Conservation (phyloP, 2,888 invertebrate genomes). For the Brenthis ino region DNA sequence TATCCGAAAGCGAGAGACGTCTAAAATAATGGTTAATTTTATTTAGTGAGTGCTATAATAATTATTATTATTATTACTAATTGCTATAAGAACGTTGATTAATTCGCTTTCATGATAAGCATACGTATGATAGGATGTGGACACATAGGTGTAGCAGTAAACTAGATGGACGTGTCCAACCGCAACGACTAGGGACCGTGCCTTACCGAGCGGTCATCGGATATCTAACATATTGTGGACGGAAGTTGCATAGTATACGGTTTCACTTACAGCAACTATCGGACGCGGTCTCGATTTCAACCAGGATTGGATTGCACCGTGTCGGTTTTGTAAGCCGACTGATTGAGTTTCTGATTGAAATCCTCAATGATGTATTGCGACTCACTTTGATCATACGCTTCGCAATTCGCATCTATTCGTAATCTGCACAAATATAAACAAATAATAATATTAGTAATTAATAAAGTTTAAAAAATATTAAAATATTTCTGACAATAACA, state of each 20-base stretch:
- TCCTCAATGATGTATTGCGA: conserved; percentile 41
- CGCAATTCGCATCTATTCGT: neutral
- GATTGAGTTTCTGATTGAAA: conserved; percentile 73
- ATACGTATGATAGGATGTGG: conserved; percentile 36
- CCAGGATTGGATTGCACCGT: conserved; percentile 59
- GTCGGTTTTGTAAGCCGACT: conserved; percentile 66
- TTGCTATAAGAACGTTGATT: conserved; percentile 12
- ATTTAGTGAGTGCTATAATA: neutral
- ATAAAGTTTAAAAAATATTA: no score
- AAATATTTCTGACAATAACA: no score
- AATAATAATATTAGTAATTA: no score
- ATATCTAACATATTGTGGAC: conserved; percentile 68
- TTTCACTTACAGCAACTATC: conserved; percentile 71
- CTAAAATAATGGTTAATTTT: neutral
- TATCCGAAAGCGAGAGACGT: neutral
- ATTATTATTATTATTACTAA: neutral
- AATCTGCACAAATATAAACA: neutral
- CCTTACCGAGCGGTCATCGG: conserved; percentile 56
- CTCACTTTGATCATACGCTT: conserved; percentile 8
- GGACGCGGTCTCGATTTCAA: conserved; percentile 69
- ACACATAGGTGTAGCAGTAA: conserved; percentile 43
- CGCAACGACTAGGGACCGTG: conserved; percentile 52
- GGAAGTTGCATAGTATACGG: conserved; percentile 77
- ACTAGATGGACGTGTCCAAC: conserved; percentile 60
- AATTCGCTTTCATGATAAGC: conserved; percentile 2